These are phyloP conservation scores for Drosophila tanythrix DNA, from an alignment of 2,888 invertebrate species.

Conservation along the genomic window DNA sequence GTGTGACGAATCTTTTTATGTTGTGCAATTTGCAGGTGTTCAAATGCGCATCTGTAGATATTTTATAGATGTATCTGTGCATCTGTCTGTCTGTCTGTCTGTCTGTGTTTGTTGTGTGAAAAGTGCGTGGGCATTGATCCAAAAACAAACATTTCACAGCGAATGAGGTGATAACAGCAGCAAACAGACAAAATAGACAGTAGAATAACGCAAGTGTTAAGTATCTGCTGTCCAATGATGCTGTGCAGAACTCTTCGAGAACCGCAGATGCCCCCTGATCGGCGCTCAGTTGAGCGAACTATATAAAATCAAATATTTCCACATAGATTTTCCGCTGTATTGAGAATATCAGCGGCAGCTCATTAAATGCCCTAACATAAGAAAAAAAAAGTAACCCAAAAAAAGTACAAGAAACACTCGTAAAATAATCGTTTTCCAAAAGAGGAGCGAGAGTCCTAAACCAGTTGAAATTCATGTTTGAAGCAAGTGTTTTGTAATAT, in stretches of 20 bases:
- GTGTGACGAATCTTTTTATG: constrained; percentile 66
- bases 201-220: constrained; percentile 38
- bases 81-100: not conserved
- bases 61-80: constrained; percentile 5
- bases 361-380: constrained; percentile 57
- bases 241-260: constrained; percentile 56
- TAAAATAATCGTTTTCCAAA: not conserved
- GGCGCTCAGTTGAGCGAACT: constrained; percentile 57
- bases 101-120: constrained; percentile 59
- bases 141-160: constrained; percentile 71
- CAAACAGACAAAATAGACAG: constrained; percentile 18
- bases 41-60: constrained; percentile 64
- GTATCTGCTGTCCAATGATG: constrained; percentile 50
- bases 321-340: constrained; percentile 56
- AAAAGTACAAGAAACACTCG: not conserved
- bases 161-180: constrained; percentile 68
- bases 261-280: constrained; percentile 5
- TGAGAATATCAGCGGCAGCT: constrained; percentile 60
- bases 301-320: constrained; percentile 77
- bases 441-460: not conserved
- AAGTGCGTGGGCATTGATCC: constrained; percentile 66
- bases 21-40: constrained; percentile 79
- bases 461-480: not conserved
- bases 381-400: not conserved
- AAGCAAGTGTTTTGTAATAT: not conserved